Conservation (phyloP, 2,888 invertebrate genomes). For the Neria commutata region DNA sequence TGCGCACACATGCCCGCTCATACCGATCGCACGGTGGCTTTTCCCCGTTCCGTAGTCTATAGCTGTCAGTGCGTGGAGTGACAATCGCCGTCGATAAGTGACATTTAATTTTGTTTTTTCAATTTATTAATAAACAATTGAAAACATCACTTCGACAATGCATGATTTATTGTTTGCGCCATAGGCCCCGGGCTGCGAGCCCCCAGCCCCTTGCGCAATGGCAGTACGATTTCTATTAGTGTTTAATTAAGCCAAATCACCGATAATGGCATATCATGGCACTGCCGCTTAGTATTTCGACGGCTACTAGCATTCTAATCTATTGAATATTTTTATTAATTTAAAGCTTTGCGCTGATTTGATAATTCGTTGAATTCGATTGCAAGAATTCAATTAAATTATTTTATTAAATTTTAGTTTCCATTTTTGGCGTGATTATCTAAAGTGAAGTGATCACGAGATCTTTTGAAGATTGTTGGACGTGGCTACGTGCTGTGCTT, state of each 20-base stretch:
- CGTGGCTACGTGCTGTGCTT: too few relatives aligned
- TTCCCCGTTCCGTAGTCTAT: too few relatives aligned
- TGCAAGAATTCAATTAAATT: not conserved
- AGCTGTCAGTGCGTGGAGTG: not conserved
- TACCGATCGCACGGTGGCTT: too few relatives aligned
- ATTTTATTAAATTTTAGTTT: not conserved
- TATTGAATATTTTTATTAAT: too few relatives aligned
- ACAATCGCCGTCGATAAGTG: slow-evolving; percentile 16
- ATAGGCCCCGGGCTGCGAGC: slow-evolving; percentile 20
- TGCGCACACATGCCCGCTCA: too few relatives aligned
- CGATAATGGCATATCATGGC: slow-evolving; percentile 32
- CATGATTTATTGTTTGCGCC: slow-evolving; percentile 41
- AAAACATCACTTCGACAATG: slow-evolving; percentile 50
- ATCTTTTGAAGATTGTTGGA: too few relatives aligned
- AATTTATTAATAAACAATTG: slow-evolving; percentile 38
- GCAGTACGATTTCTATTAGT: slow-evolving; percentile 39
- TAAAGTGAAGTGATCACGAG: too few relatives aligned
- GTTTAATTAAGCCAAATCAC: slow-evolving; percentile 53
- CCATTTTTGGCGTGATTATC: not conserved
- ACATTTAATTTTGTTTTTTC: slow-evolving; percentile 18
- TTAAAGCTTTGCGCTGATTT: too few relatives aligned
- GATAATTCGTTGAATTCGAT: not conserved
- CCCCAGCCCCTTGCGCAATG: not conserved
- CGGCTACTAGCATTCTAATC: too few relatives aligned
- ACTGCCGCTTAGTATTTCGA: not conserved